Conservation (phyloP, 2,888 invertebrate genomes). For the Harpalus rufipes region DNA sequence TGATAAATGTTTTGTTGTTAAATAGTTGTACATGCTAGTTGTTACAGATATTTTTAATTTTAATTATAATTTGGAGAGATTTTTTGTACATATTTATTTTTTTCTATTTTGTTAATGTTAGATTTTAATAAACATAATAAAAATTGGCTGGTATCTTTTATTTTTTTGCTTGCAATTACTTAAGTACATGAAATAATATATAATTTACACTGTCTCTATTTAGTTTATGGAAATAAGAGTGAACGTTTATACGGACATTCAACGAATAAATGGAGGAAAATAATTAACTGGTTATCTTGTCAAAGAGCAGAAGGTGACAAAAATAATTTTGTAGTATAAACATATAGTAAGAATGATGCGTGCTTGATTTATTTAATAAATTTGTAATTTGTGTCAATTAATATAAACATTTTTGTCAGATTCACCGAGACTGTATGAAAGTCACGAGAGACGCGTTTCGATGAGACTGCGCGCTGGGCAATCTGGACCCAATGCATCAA, state of each 20-base stretch:
- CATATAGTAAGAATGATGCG: background rate
- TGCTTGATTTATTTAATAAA: background rate
- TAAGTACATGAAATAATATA: background rate
- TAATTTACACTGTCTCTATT: background rate
- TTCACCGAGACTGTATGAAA: constrained; percentile 75
- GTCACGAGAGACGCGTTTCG: constrained; percentile 75
- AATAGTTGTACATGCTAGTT: background rate
- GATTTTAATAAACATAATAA: constrained; percentile 9
- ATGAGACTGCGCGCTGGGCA: constrained; percentile 76
- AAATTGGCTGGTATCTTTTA: constrained; percentile 25
- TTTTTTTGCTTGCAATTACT: background rate
- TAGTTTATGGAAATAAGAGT: background rate
- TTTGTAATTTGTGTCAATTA: background rate
- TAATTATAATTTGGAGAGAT: constrained; percentile 13
- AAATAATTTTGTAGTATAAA: constrained; percentile 66
- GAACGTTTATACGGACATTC: background rate
- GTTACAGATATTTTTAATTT: constrained; percentile 9
- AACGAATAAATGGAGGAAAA: background rate
- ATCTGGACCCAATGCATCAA: constrained; percentile 76
- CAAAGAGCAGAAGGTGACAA: constrained; percentile 59
- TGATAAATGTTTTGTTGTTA: constrained; percentile 4
- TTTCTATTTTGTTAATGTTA: constrained; percentile 19
- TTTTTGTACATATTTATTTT: constrained; percentile 20
- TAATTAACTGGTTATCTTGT: background rate
- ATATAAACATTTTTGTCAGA: constrained; percentile 70